A percentile compares a stretch with the other conserved stretches of the same genome.
These are phyloP conservation scores for Phylloscopus collybita DNA, from an alignment of 2,797 vertebrate genomes.

Conservation along the genomic window DNA sequence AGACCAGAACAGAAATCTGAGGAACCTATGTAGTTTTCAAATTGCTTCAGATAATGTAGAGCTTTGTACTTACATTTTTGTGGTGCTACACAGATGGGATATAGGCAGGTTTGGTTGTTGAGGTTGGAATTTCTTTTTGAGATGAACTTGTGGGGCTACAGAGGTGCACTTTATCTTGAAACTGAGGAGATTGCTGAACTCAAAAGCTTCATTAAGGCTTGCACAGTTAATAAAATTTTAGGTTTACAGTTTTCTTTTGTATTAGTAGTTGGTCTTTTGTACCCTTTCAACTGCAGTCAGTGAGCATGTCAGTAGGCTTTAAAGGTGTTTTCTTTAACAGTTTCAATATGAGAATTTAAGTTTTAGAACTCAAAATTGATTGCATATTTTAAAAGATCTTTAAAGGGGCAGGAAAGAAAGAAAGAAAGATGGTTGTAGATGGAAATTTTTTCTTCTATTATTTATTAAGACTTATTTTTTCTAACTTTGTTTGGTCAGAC, in stretches of 20 bases:
- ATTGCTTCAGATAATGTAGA: neutral
- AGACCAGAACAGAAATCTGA: neutral
- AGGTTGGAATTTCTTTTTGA: neutral
- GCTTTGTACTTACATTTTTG: neutral
- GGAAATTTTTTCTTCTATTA: neutral
- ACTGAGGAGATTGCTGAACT: neutral
- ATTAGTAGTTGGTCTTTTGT: neutral
- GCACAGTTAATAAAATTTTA: neutral
- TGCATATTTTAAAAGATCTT: neutral
- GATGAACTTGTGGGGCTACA: neutral
- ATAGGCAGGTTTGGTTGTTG: neutral
- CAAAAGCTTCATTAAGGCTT: neutral
- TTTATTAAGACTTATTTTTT: neutral
- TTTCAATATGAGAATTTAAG: neutral
- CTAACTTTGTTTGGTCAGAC: neutral
- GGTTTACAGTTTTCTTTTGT: neutral
- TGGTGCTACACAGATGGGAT: neutral
- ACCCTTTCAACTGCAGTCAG: neutral
- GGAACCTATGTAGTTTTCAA: neutral
- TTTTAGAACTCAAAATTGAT: neutral
- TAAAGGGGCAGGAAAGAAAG: neutral
- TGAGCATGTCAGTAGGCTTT: neutral
- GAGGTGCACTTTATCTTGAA: neutral
- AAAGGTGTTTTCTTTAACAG: neutral
- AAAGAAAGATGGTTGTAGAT: neutral